A percentile compares a stretch with the other conserved stretches of the same genome.
These are phyloP conservation scores for Cryptotermes secundus DNA, from an alignment of 1,140 invertebrate genomes.

Conservation along the genomic window DNA sequence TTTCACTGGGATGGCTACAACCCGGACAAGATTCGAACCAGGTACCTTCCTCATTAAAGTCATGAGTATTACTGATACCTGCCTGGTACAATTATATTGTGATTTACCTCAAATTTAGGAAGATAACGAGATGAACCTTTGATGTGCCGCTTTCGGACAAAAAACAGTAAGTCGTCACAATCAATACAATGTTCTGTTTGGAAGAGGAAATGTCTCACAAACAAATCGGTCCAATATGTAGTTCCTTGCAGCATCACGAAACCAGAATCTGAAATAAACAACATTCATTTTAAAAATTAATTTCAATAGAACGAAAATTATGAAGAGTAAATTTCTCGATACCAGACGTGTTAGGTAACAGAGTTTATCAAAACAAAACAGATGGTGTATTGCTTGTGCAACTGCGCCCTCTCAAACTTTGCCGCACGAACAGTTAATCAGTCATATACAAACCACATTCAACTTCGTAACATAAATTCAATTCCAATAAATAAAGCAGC, in stretches of 20 bases:
- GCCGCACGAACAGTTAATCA: too few relatives aligned
- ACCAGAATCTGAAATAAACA: conserved; percentile 68
- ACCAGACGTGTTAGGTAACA: too few relatives aligned
- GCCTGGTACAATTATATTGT: neutral
- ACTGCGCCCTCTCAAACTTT: neutral
- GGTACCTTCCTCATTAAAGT: too few relatives aligned
- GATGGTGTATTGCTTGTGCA: too few relatives aligned
- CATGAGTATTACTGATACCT: too few relatives aligned
- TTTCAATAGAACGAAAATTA: neutral
- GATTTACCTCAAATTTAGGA: conserved; percentile 81
- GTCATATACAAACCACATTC: too few relatives aligned
- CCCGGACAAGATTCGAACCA: too few relatives aligned
- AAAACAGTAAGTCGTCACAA: conserved; percentile 93
- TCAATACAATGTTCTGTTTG: conserved; percentile 81
- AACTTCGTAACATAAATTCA: too few relatives aligned
- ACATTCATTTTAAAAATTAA: neutral
- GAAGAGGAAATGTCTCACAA: conserved; percentile 91
- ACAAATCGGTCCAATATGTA: conserved; percentile 95
- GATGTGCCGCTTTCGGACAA: conserved; percentile 88
- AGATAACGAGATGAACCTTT: conserved; percentile 81
- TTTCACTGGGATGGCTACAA: too few relatives aligned
- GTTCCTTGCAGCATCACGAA: conserved; percentile 89
- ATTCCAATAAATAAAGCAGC: too few relatives aligned
- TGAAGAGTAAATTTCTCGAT: too few relatives aligned
- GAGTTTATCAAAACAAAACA: too few relatives aligned